Evolutionary conservation across 1,140 invertebrate species (phyloP), one percentile per base, ranked within the genome.

Genomic region (Helicoverpa zea): DNA sequence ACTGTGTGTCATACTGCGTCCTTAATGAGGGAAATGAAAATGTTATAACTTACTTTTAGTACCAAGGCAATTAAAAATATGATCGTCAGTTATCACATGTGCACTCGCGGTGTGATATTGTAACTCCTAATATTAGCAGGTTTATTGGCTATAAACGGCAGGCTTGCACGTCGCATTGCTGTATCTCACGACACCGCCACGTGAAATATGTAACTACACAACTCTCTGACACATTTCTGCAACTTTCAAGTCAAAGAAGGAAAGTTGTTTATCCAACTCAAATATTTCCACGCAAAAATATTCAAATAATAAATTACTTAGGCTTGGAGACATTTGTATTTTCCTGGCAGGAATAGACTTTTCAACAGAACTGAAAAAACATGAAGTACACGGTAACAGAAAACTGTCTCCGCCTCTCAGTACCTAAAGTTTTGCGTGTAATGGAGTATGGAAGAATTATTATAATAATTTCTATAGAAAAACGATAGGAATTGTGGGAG

Each of bases 371-470:
- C 61, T 35, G 63, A 66, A 78, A 66, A 64, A 78, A 56, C 11
- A 64, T 7, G 35, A 49, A 12, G 23, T 63, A 76, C 47, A 76
- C 54, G 51, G 63, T 79, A 70, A 68, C 23, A 70, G 52, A 79
- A 70, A 78, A 68, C 49, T 68, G 75, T 30, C 61, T 78, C 52
- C 75, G 63, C 63, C 52, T 68, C 61, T 66, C 74, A 77, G 61
- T 81, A 70, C 78, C 77, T 43, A 81, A 83, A 85, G 64, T 83
- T 81, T 80, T 74, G 82, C 80, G 85, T 83, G 80, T 83, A 86
- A 86, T 84, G 83, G 83, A 82, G 83, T 78, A 83, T 86, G 85
- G 78, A 86, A 83, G 85, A 86, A 86, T 86, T 86, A 86, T 86
- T 81, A 84, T 83, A 68, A 84, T 84, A 86, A 86, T 86, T 84